Conservation (phyloP, 2,888 invertebrate genomes). For the Anthophora plumipes region DNA sequence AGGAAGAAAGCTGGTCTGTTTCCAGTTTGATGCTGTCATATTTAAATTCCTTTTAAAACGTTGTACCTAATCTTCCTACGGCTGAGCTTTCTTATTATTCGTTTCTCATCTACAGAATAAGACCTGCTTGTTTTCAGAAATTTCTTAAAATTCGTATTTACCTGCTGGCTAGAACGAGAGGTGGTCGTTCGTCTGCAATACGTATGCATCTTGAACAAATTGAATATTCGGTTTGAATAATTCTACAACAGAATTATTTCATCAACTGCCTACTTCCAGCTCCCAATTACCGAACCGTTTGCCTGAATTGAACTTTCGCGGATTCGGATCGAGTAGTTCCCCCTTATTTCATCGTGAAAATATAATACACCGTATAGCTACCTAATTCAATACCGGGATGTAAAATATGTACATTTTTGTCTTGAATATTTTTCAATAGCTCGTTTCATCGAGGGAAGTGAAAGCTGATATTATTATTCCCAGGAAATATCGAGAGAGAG, state of each 20-base stretch:
- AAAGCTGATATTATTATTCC: no score
- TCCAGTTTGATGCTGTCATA: neutral
- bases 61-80: neutral
- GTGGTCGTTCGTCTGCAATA: no score
- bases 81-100: neutral
- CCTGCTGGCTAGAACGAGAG: no score
- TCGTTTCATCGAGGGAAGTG: no score
- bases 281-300: constrained; percentile 21
- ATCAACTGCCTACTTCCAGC: neutral
- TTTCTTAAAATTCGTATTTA: no score
- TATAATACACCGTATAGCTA: neutral
- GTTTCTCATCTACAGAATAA: no score
- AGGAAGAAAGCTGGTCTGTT: neutral
- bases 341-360: constrained; percentile 7
- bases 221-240: constrained; percentile 18
- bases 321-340: neutral
- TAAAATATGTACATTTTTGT: no score
- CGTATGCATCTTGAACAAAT: neutral
- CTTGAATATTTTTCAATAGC: no score
- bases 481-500: neutral
- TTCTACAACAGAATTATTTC: constrained; percentile 6
- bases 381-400: constrained; percentile 5
- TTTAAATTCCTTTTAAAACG: constrained; percentile 9
- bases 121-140: neutral
- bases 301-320: constrained; percentile 21